Evolutionary conservation across 2,113 vertebrate genomes (phyloP).

Genomic region (Hemibagrus wyckioides): DNA sequence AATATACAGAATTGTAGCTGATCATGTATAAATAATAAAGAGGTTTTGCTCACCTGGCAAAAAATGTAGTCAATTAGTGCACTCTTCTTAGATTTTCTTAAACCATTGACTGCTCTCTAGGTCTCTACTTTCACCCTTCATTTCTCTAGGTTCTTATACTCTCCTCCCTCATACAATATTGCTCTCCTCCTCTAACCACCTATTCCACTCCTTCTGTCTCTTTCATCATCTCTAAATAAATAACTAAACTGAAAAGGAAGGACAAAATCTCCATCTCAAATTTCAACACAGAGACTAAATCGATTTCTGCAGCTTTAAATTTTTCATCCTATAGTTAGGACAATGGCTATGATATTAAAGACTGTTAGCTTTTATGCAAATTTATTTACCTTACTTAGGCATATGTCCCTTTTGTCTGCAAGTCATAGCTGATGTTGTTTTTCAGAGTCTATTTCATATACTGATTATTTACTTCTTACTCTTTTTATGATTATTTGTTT

Average conservation of each 20-base stretch:
- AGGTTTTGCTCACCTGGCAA: constrained; percentile 31
- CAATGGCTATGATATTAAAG: constrained; percentile 35
- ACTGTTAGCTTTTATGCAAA: background rate
- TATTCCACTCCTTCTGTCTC: constrained; percentile 8
- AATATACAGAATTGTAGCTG: background rate
- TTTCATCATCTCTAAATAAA: background rate
- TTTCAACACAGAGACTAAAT: background rate
- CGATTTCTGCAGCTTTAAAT: background rate
- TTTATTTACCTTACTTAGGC: background rate
- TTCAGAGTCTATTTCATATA: background rate
- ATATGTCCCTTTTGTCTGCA: background rate
- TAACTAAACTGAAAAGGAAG: background rate
- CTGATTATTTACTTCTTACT: background rate
- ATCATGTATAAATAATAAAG: background rate
- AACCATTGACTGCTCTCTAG: background rate
- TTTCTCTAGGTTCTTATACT: constrained; percentile 10
- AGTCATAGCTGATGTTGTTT: background rate
- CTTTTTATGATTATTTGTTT: background rate
- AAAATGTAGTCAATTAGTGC: background rate
- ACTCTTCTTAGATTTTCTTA: background rate
- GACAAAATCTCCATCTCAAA: background rate
- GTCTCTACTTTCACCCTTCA: background rate
- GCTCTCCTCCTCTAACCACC: constrained; percentile 43
- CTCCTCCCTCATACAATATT: constrained; percentile 5
- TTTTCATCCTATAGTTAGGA: background rate